Base-by-base conservation (phyloP, 2,888 invertebrate genomes). In the Drosophila koepferae region DNA sequence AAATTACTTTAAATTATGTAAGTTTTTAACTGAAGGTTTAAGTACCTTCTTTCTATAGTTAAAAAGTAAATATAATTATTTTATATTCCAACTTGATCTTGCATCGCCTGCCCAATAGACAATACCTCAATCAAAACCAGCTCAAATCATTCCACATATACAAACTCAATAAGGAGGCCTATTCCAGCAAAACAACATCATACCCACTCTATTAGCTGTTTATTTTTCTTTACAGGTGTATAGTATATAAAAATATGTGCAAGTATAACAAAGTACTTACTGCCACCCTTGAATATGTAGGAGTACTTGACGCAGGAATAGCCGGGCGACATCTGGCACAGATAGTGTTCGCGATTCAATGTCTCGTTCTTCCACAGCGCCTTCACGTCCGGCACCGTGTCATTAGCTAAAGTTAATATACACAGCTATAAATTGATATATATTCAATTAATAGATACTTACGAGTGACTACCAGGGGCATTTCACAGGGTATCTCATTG, bases 241-340 rank as follows among this genome's bases (percentile, higher is more conserved):
- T 28, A 16, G 55, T 40, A 34, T 44, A 8, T 41, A 10, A 10
- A 41, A 8, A 20, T 49, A 49, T 36, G 23, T 63, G 40, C 23
- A 44, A 16, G 38, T 34, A 20, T 41, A 40, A 16, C 18, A 28
- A 7, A 10, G 46, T 16, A 92, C 93, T 93, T 92, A 96, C 96
- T 94, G 71, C 92, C 92, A n/a, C 94, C 94, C 86, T 95, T 94
- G 82, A 95, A 95, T 67, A 93, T 94, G 82, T 95, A 95, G 0
- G 95, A 95, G 87, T 95, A 96, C 76, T 94, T 94, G 3, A 95
- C 95, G 85, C 96, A 96, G 9, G 95, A 94, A 83, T 95, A 95
- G 51, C 94, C 95, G n/a, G 91, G 92, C 1, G 94, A 93, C 86
- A 95, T 92, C 62, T 94, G 92, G 86, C 96, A 96, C 2, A 95